phyloP scores from a whole-genome alignment of 2,888 invertebrate genomes.

The Thysanoteuthis rhombus region DNA sequence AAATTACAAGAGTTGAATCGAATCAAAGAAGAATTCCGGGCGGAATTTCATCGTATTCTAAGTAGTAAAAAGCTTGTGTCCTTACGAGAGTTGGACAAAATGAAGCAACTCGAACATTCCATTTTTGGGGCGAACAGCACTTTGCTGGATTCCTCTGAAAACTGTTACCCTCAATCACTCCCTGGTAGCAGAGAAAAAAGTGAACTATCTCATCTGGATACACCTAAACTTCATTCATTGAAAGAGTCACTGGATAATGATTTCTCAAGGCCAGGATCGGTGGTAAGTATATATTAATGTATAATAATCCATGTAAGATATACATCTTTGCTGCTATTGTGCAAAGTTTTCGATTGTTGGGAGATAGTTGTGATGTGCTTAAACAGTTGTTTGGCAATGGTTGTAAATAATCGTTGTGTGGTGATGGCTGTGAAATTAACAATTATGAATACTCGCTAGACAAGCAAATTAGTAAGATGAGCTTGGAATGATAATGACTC shows the following conservation, averaged over 20 bases:
- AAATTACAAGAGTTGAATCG: slow-evolving; percentile 50
- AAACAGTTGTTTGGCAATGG: too few relatives aligned
- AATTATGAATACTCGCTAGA: too few relatives aligned
- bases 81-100: slow-evolving; percentile 12
- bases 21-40: slow-evolving; percentile 53
- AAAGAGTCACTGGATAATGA: neutral
- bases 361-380: too few relatives aligned
- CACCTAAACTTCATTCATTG: neutral
- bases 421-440: too few relatives aligned
- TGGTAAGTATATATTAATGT: neutral
- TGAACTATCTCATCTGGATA: neutral
- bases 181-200: neutral
- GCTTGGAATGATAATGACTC: too few relatives aligned
- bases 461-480: too few relatives aligned
- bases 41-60: slow-evolving; percentile 51
- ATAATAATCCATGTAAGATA: neutral
- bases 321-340: too few relatives aligned
- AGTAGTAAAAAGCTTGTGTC: neutral
- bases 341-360: too few relatives aligned
- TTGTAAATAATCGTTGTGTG: too few relatives aligned
- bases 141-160: neutral
- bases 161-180: neutral
- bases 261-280: neutral
- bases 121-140: neutral
- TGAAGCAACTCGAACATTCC: neutral